A percentile compares a stretch with the other conserved stretches of the same genome.
Evolutionary conservation across 2,888 invertebrate genomes (phyloP).

Genomic region (Macrosoma leucophasiata): DNA sequence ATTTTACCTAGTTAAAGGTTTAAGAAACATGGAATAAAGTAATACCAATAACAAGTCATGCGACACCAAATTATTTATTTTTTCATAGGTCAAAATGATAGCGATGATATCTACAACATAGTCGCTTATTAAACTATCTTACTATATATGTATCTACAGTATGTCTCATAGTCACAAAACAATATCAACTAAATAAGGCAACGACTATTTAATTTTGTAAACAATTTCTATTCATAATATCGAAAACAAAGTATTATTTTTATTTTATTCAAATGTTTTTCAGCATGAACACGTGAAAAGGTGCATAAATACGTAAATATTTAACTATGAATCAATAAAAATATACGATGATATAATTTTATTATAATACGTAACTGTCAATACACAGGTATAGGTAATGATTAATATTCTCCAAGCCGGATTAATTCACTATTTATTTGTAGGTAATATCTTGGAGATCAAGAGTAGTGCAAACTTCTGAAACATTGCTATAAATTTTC

Average conservation of each 20-base stretch:
- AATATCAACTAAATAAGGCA: constrained; percentile 75
- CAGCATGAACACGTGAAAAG: constrained; percentile 55
- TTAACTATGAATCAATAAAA: constrained; percentile 37
- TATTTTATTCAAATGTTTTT: constrained; percentile 37
- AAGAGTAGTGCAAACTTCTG: too few relatives aligned
- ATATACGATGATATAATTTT: constrained; percentile 32
- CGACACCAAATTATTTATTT: constrained; percentile 75
- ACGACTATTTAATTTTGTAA: constrained; percentile 69
- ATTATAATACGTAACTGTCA: constrained; percentile 17
- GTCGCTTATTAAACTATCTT: constrained; percentile 68
- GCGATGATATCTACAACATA: constrained; percentile 71
- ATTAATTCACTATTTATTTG: constrained; percentile 11
- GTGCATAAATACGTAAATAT: constrained; percentile 33
- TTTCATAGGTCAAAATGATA: constrained; percentile 74
- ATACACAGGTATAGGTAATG: constrained; percentile 10
- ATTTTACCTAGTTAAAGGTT: background rate
- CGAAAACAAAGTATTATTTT: constrained; percentile 35
- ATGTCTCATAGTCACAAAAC: constrained; percentile 71
- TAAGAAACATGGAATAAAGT: constrained; percentile 22
- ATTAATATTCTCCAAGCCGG: constrained; percentile 23
- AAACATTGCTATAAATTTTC: too few relatives aligned
- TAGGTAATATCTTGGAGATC: constrained; percentile 17
- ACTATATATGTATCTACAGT: constrained; percentile 61
- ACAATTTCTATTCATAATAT: constrained; percentile 41
- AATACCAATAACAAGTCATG: constrained; percentile 39